Base-by-base conservation (phyloP, 53 echinoderm and acorn worm genomes). In the Mesocentrotus franciscanus region DNA sequence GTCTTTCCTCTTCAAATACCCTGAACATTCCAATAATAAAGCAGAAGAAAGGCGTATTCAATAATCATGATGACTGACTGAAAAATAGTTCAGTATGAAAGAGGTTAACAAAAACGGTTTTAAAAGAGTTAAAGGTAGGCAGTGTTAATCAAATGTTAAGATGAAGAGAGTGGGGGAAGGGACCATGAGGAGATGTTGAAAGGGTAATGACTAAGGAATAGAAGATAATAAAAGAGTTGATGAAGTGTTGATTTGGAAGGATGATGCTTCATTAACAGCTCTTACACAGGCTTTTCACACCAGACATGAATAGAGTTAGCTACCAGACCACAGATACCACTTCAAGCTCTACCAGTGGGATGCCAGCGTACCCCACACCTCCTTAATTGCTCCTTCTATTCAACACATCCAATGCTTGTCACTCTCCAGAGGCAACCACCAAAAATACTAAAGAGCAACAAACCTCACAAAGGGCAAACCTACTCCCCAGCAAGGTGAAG, bases 341-440 rank as follows among this genome's bases (percentile, higher is more conserved):
- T 91, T 66, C 36, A 91, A 20, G 7, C 87, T 87, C 87, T 87
- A 58, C 58, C 87, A 29, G 35, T 66, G 61, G 91, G 92, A 64
- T 72, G 22, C 75, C 92, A 75, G 92, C 34, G 60, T 70, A 24
- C 42, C 70, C 75, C 76, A 92, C 75, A 71, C 92, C 75, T 92
- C 71, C 55, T 24, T 92, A 92, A 92, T 92, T 92, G 92, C 74
- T 35, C 91, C 91, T 36, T 81, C 91, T 62, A 91, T 91, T 91
- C 91, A 91, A 64, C 34, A 33, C 68, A 91, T 87, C 87, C 87
- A 87, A 87, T 58, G 57, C 87, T 87, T 87, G 87, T 58, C 87
- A 56, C 87, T 87, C 87, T 87, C 84, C 58, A 49, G 87, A 13
- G 87, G 91, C 26, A 22, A 34, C 29, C 91, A 91, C 71, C 76